Percentiles rank a stretch among this genome's conserved stretches.
These are phyloP conservation scores for Ctenodactylus gundi DNA, from an alignment of 2,113 vertebrate genomes.

Conservation along the genomic window DNA sequence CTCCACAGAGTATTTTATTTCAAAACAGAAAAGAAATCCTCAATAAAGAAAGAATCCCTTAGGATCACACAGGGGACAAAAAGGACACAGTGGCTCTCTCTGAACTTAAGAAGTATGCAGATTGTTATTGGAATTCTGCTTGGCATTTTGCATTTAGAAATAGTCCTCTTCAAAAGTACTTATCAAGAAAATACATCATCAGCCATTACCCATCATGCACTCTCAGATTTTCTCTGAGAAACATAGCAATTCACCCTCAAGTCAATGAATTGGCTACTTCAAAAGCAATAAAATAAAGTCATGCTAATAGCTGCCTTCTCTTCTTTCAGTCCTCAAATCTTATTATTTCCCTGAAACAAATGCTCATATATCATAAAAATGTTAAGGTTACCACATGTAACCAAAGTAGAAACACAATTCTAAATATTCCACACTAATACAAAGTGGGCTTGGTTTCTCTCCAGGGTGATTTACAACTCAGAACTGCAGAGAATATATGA, in stretches of 20 bases:
- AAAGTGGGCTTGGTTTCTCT: neutral
- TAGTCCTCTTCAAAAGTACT: slow-evolving; percentile 53
- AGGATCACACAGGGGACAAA: neutral
- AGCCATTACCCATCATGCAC: neutral
- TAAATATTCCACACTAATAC: neutral
- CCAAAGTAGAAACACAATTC: neutral
- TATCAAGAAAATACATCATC: slow-evolving; percentile 24
- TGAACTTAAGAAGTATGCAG: neutral
- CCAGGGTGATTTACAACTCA: neutral
- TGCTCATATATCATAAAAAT: slow-evolving; percentile 43
- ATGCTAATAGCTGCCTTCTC: slow-evolving; percentile 23
- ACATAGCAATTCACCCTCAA: slow-evolving; percentile 54
- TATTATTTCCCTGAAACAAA: slow-evolving; percentile 57
- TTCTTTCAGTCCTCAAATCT: slow-evolving; percentile 47
- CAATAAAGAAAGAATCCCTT: neutral
- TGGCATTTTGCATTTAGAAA: slow-evolving; percentile 51
- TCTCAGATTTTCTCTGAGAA: slow-evolving; percentile 49
- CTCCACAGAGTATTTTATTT: neutral
- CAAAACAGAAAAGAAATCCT: slow-evolving; percentile 26
- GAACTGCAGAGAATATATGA: neutral
- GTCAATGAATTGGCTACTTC: slow-evolving; percentile 51
- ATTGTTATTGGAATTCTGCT: neutral
- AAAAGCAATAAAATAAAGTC: slow-evolving; percentile 56
- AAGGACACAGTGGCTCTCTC: neutral
- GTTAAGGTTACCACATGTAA: slow-evolving; percentile 1